A percentile compares a stretch with the other conserved stretches of the same genome.
These are phyloP conservation scores for Zaprionus bogoriensis DNA, from an alignment of 2,888 invertebrate genomes.

Conservation along the genomic window DNA sequence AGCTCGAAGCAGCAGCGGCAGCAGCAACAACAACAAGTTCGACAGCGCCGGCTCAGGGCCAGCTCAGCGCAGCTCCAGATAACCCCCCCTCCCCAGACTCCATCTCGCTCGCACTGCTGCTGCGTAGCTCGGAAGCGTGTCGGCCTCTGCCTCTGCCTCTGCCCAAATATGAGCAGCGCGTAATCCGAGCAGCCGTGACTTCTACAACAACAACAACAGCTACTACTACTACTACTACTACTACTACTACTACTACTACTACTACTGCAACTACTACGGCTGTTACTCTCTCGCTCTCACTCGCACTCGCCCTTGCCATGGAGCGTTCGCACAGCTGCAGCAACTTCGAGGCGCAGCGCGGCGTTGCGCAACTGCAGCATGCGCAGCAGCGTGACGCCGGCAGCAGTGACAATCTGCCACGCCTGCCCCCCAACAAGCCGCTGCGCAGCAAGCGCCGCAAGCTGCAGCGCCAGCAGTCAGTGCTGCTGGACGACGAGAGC, in stretches of 20 bases:
- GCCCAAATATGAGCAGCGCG: slow-evolving; percentile 64
- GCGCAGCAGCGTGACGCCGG: slow-evolving; percentile 35
- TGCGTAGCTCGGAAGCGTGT: slow-evolving; percentile 55
- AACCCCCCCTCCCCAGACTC: not conserved
- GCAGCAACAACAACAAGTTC: slow-evolving; percentile 1
- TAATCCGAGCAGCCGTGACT: slow-evolving; percentile 53
- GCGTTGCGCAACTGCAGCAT: slow-evolving; percentile 5
- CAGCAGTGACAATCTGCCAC: slow-evolving; percentile 63
- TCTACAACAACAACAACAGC: slow-evolving; percentile 3
- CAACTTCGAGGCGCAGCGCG: slow-evolving; percentile 51
- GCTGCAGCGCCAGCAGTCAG: slow-evolving; percentile 68
- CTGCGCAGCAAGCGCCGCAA: slow-evolving; percentile 67
- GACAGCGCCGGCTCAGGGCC: slow-evolving; percentile 3
- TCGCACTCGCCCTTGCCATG: slow-evolving; percentile 26
- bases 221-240: no score
- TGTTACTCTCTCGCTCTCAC: not conserved
- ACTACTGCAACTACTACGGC: no score
- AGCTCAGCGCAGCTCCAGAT: not conserved
- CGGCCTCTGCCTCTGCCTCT: slow-evolving; percentile 49
- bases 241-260: no score
- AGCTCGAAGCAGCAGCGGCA: slow-evolving; percentile 14
- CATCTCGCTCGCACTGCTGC: slow-evolving; percentile 4
- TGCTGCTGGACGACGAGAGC: slow-evolving; percentile 60
- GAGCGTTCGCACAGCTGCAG: slow-evolving; percentile 70
- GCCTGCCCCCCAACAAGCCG: slow-evolving; percentile 61